Evolutionary conservation across 2,113 vertebrate genomes (phyloP).

Genomic region (Lycocorax pyrrhopterus): DNA sequence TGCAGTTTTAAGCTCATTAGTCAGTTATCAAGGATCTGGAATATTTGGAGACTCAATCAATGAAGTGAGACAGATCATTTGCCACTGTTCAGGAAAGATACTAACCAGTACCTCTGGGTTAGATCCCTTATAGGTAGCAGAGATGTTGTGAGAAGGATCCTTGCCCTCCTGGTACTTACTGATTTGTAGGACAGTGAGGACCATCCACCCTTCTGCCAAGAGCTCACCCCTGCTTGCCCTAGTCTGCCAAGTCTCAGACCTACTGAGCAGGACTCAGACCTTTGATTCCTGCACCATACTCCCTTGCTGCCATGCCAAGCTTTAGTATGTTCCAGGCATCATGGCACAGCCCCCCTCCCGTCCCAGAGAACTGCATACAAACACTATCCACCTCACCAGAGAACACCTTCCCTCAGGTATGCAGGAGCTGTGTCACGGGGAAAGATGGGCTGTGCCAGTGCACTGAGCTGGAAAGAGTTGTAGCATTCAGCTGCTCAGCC

Average conservation of each 20-base stretch:
- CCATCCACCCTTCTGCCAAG: neutral
- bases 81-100: neutral
- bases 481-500: neutral
- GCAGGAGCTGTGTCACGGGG: neutral
- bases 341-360: neutral
- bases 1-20: neutral
- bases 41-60: neutral
- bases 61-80: neutral
- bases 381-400: rapidly evolving
- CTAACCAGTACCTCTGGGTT: neutral
- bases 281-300: neutral
- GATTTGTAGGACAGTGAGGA: neutral
- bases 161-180: neutral
- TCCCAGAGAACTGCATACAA: neutral
- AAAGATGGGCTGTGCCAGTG: neutral
- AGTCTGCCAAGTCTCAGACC: neutral
- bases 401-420: neutral
- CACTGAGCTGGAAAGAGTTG: neutral
- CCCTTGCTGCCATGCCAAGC: neutral
- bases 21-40: neutral
- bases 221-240: neutral
- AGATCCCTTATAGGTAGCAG: neutral
- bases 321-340: neutral
- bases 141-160: neutral
- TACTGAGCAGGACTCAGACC: neutral